Conservation (phyloP, 2,113 vertebrate genomes). For the Plotosus lineatus region DNA sequence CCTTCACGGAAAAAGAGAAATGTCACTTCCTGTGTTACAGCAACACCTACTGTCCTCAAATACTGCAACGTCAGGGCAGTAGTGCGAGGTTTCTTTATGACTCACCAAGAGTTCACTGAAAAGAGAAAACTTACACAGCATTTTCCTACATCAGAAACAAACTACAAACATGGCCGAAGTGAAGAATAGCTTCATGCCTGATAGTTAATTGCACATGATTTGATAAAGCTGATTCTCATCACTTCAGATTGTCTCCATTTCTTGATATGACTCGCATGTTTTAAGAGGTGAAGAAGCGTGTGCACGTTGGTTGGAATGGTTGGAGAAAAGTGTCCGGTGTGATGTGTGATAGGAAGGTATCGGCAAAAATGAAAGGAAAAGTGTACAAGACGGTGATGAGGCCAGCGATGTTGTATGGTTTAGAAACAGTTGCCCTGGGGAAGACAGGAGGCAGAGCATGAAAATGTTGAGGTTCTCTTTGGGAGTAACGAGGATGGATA, state of each 20-base stretch:
- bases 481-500: too few species aligned
- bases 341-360: too few species aligned
- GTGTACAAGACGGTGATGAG: too few species aligned
- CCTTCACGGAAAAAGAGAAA: not conserved
- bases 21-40: constrained; percentile 19
- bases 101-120: not conserved
- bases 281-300: too few species aligned
- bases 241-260: not conserved
- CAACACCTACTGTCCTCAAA: constrained; percentile 1
- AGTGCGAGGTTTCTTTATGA: not conserved
- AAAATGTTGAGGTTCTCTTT: too few species aligned
- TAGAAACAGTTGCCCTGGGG: too few species aligned
- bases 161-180: not conserved
- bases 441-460: too few species aligned
- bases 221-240: not conserved
- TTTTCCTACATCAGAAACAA: not conserved
- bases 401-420: too few species aligned
- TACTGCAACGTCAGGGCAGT: not conserved
- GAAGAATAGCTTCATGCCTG: not conserved
- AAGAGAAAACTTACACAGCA: not conserved
- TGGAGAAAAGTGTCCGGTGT: too few species aligned
- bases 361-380: too few species aligned
- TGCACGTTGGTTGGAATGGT: too few species aligned
- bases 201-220: not conserved
- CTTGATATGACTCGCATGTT: too few species aligned